These are phyloP conservation scores for Phalacrocorax brasilianus DNA, from an alignment of 2,113 vertebrate genomes.

Conservation along the genomic window DNA sequence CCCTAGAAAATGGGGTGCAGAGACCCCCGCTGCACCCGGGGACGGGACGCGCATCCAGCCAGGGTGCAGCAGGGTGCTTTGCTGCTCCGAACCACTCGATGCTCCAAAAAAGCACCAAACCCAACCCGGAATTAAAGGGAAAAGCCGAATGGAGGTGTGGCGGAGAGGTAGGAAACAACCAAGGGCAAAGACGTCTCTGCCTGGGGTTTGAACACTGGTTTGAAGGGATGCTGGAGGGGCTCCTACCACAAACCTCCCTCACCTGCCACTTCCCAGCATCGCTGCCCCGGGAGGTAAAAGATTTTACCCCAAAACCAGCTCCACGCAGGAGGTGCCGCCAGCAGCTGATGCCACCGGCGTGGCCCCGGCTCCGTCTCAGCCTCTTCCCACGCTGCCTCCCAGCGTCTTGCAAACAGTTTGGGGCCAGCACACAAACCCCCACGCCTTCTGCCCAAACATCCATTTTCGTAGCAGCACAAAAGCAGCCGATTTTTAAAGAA, in stretches of 20 bases:
- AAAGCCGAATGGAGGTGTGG: not conserved
- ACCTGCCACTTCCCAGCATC: not conserved
- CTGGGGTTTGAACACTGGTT: not conserved
- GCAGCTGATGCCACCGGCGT: accelerated
- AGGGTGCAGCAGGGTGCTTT: accelerated
- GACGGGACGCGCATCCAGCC: accelerated
- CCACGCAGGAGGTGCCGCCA: not conserved
- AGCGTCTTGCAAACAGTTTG: not conserved
- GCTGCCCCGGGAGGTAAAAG: not conserved
- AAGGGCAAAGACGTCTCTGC: not conserved
- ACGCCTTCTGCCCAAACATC: not conserved
- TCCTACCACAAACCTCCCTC: not conserved
- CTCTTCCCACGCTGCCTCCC: not conserved
- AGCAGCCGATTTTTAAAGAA: not conserved
- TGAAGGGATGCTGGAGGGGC: not conserved
- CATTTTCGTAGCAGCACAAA: not conserved
- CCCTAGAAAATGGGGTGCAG: accelerated
- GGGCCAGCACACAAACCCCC: not conserved
- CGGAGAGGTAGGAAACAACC: not conserved
- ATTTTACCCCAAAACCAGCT: not conserved
- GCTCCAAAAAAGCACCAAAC: not conserved
- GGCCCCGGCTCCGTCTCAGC: accelerated
- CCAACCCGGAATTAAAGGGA: accelerated
- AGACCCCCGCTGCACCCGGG: accelerated
- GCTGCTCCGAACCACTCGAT: not conserved